These are phyloP conservation scores for Tachina lurida DNA, from an alignment of 2,888 invertebrate species.

Conservation along the genomic window DNA sequence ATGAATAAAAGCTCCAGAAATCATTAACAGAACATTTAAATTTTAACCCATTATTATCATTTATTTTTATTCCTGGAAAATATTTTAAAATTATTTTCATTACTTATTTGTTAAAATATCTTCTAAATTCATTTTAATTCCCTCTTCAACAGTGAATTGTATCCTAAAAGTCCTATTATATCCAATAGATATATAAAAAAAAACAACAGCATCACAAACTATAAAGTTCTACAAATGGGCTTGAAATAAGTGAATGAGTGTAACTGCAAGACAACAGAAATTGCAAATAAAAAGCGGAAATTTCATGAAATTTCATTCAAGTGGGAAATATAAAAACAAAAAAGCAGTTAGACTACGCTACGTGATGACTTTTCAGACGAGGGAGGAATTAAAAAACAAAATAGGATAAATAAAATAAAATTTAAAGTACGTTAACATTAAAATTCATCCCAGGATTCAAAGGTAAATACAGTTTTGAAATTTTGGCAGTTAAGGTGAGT, in stretches of 20 bases:
- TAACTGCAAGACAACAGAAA: constrained; percentile 30
- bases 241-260: constrained; percentile 5
- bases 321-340: constrained; percentile 55
- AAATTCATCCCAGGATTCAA: constrained; percentile 26
- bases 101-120: background rate
- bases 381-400: constrained; percentile 20
- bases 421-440: constrained; percentile 1
- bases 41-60: too few relatives aligned
- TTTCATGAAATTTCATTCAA: constrained; percentile 68
- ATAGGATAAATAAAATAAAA: background rate
- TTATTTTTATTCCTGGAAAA: background rate
- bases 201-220: constrained; percentile 8
- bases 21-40: too few relatives aligned
- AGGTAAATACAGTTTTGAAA: constrained; percentile 33
- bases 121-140: background rate
- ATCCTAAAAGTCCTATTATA: constrained; percentile 6
- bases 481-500: constrained; percentile 14
- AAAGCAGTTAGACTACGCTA: constrained; percentile 51
- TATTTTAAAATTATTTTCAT: background rate
- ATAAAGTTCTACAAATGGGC: constrained; percentile 43
- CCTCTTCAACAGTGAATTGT: constrained; percentile 20
- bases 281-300: constrained; percentile 51
- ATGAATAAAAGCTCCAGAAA: too few relatives aligned
- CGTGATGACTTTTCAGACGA: constrained; percentile 63
- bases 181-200: background rate